These are phyloP conservation scores for Lamproptera curius DNA, from an alignment of 2,888 invertebrate species.

Conservation along the genomic window DNA sequence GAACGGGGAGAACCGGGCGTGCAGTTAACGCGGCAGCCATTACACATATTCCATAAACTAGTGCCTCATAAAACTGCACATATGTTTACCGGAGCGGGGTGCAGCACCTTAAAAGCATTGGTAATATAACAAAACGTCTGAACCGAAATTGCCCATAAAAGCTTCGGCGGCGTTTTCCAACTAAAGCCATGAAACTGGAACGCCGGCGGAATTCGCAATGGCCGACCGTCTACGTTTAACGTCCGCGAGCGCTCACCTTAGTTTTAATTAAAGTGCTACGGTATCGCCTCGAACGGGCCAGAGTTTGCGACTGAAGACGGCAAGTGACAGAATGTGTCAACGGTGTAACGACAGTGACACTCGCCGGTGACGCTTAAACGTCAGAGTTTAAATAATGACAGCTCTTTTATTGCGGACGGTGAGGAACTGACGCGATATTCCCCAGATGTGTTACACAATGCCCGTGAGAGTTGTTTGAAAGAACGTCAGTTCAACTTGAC, in stretches of 20 bases:
- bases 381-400: no score
- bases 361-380: no score
- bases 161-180: slow-evolving; percentile 74
- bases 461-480: no score
- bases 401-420: no score
- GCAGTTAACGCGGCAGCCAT: slow-evolving; percentile 55
- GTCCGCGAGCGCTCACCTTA: slow-evolving; percentile 69
- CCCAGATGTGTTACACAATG: no score
- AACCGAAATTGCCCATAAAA: slow-evolving; percentile 79
- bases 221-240: slow-evolving; percentile 71
- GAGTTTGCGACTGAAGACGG: no score
- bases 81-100: slow-evolving; percentile 73
- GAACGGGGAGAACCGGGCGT: slow-evolving; percentile 30
- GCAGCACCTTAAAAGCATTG: slow-evolving; percentile 78
- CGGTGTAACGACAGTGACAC: no score
- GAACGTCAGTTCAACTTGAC: no score
- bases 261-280: slow-evolving; percentile 70
- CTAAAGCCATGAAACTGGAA: slow-evolving; percentile 77
- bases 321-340: no score
- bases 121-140: slow-evolving; percentile 79
- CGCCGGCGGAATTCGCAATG: slow-evolving; percentile 74
- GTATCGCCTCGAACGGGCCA: slow-evolving; percentile 33
- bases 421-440: no score
- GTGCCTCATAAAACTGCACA: slow-evolving; percentile 68
- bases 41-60: slow-evolving; percentile 69